Conservation (phyloP, 2,113 vertebrate species). For the Eublepharis macularius region DNA sequence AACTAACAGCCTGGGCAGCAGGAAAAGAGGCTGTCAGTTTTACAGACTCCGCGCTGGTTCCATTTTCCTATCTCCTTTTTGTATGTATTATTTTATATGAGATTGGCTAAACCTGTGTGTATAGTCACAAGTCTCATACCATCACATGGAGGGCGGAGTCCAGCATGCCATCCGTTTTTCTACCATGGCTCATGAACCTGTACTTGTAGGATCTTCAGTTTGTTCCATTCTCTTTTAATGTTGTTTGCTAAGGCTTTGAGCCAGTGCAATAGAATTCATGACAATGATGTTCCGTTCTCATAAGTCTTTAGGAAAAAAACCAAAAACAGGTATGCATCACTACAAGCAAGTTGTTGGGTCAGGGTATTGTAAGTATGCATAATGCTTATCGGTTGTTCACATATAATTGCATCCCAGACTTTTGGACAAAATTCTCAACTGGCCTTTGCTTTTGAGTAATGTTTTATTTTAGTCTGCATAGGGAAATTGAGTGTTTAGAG, state of each 20-base stretch:
- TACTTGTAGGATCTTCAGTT: background rate
- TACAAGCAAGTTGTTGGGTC: too few relatives aligned
- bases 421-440: background rate
- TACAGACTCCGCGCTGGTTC: too few relatives aligned
- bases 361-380: too few relatives aligned
- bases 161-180: background rate
- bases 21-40: too few relatives aligned
- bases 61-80: background rate
- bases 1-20: too few relatives aligned
- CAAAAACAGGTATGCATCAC: too few relatives aligned
- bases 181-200: background rate
- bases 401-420: background rate
- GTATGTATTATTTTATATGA: background rate
- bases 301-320: too few relatives aligned
- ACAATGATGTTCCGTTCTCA: too few relatives aligned
- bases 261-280: too few relatives aligned
- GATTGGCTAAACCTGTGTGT: too few relatives aligned
- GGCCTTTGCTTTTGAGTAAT: background rate
- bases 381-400: background rate
- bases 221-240: background rate
- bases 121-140: background rate
- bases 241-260: too few relatives aligned
- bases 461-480: background rate
- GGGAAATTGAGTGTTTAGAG: background rate
- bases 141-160: background rate